Conservation (phyloP, 1,140 invertebrate species). For the Catajapyx aquilonaris region DNA sequence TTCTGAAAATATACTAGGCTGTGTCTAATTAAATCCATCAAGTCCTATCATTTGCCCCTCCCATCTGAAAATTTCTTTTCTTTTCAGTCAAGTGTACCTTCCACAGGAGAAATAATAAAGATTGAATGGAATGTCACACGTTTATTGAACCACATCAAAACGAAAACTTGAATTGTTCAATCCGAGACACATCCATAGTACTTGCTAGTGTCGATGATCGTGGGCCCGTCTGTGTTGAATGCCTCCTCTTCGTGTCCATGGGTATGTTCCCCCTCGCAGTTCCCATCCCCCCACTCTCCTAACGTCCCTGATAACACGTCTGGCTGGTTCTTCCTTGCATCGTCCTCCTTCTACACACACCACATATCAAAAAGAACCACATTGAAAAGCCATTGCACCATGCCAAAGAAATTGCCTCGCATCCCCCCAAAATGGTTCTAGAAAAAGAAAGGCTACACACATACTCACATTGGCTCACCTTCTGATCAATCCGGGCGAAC, state of each 20-base stretch:
- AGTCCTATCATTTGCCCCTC: too few relatives aligned
- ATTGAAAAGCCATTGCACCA: background rate
- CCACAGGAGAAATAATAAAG: too few relatives aligned
- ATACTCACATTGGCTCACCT: constrained; percentile 29
- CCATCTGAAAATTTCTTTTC: too few relatives aligned
- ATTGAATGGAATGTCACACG: too few relatives aligned
- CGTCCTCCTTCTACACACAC: constrained; percentile 36
- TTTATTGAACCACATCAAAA: too few relatives aligned
- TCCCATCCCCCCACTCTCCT: constrained; percentile 39
- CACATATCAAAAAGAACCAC: constrained; percentile 8
- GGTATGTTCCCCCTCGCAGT: constrained; percentile 23
- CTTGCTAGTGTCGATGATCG: background rate
- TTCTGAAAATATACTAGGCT: too few relatives aligned
- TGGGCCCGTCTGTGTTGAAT: background rate
- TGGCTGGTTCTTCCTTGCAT: constrained; percentile 35
- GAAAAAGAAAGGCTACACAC: background rate
- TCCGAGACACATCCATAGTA: background rate
- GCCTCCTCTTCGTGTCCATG: background rate
- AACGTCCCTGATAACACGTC: constrained; percentile 42
- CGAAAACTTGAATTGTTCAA: too few relatives aligned
- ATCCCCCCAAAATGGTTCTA: background rate
- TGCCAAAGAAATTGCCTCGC: background rate
- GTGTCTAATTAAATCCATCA: too few relatives aligned
- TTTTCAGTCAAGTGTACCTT: too few relatives aligned
- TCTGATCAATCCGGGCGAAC: constrained; percentile 55